Evolutionary conservation across 2,113 vertebrate genomes (phyloP), one percentile per base, ranked within the genome.

Genomic region (Eptesicus fuscus): DNA sequence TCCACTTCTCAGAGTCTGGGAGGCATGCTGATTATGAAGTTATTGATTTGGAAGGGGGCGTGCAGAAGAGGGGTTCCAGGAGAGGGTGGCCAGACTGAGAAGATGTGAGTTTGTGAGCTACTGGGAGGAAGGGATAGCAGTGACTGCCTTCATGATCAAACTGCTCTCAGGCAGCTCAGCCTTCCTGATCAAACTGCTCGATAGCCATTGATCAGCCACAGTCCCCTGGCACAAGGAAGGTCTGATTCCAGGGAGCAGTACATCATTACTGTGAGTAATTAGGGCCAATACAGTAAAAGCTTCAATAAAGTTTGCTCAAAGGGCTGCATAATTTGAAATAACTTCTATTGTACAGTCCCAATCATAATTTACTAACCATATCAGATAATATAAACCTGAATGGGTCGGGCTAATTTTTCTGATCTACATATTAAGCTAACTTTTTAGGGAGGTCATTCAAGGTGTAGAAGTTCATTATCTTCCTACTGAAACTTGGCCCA

Each of bases 281-380:
- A 97, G 63, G 93, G 88, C 88, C 95, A 96, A 96, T 94, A 88
- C 94, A 95, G 85, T 96, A 90, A 96, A 96, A 88, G 83, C 88
- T 86, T 95, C 96, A 94, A 83, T 96, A 67, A 95, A 92, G 73
- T 96, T 95, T 95, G 82, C 84, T 91, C 88, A 78, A 86, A 96
- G 74, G 65, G 91, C 93, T 84, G 74, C 74, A 88, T 92, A 92
- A 96, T 92, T 95, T 95, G 96, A 94, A 96, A 92, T 88, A 95
- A 95, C 65, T 94, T 90, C 95, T 83, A 35, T 90, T 88, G 59
- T 7, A 35, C 79, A 94, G 56, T 42, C 88, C 90, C 90, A 79
- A 11, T 90, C 77, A 78, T 76, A 85, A 97, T 92, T 92, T 94
- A 85, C 93, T 95, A 95, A 88, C 84, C 59, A 37, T 91, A 92